Conservation (phyloP, 2,797 vertebrate genomes). For the Crax fasciolata region DNA sequence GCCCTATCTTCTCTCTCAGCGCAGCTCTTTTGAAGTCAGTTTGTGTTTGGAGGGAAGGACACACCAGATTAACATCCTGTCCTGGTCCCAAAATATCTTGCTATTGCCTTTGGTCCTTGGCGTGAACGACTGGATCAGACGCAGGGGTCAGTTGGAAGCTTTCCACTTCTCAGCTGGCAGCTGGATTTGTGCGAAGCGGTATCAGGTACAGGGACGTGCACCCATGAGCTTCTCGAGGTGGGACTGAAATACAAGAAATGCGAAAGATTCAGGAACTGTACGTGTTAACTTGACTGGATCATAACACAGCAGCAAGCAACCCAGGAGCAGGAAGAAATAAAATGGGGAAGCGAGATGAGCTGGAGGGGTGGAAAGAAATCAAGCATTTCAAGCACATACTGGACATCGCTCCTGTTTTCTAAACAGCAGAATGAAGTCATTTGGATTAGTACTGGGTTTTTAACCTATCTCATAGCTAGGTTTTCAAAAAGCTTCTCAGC, state of each 20-base stretch:
- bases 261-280: not conserved
- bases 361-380: not conserved
- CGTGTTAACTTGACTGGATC: not conserved
- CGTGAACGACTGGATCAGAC: not conserved
- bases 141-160: not conserved
- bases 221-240: not conserved
- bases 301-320: not conserved
- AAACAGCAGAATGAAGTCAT: not conserved
- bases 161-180: not conserved
- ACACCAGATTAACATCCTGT: conserved; percentile 16
- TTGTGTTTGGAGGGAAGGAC: conserved; percentile 15
- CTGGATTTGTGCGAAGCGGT: not conserved
- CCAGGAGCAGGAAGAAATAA: not conserved
- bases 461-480: not conserved
- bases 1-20: not conserved
- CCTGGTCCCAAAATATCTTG: not conserved
- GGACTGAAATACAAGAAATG: not conserved
- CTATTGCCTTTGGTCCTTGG: conserved; percentile 7
- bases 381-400: not conserved
- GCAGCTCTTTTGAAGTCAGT: not conserved
- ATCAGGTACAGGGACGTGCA: not conserved
- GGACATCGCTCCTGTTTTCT: not conserved
- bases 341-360: rapidly evolving
- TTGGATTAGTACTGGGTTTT: not conserved
- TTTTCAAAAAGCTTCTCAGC: not conserved